Evolutionary conservation across 2,113 vertebrate genomes (phyloP).

Genomic region (Chaetorhynchus papuensis): DNA sequence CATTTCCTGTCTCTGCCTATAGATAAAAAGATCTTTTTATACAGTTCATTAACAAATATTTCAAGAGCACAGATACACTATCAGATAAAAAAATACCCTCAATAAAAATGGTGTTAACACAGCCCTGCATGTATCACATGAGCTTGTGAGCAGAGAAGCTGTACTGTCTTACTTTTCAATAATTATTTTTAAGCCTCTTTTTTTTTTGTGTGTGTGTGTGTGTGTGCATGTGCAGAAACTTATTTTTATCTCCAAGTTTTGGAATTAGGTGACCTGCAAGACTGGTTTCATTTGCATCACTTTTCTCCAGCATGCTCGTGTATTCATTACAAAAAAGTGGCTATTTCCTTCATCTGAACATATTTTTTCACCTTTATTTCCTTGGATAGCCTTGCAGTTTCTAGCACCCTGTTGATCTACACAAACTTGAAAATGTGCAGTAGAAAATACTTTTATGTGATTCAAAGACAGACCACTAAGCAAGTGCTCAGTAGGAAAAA

Average conservation of each 20-base stretch:
- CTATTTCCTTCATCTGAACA: not conserved
- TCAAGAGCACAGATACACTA: not conserved
- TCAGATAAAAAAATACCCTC: not conserved
- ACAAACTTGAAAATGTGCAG: not conserved
- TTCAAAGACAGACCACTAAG: not conserved
- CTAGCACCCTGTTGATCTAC: not conserved
- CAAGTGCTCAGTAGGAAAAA: not conserved
- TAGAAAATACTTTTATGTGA: not conserved
- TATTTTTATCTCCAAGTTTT: not conserved
- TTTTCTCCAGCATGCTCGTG: not conserved
- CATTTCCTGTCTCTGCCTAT: not conserved
- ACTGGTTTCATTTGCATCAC: not conserved
- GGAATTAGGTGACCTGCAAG: not conserved
- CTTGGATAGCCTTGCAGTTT: not conserved
- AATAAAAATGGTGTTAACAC: not conserved
- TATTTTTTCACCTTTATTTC: not conserved
- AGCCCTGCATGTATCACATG: not conserved
- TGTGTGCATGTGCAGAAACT: not conserved
- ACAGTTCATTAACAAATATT: not conserved
- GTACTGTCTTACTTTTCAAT: not conserved
- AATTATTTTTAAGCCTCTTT: not conserved
- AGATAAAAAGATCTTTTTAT: not conserved
- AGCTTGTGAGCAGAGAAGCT: not conserved
- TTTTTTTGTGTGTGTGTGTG: no score
- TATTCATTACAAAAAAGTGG: not conserved